These are phyloP conservation scores for Cydia splendana DNA, from an alignment of 1,140 invertebrate genomes.

Conservation along the genomic window DNA sequence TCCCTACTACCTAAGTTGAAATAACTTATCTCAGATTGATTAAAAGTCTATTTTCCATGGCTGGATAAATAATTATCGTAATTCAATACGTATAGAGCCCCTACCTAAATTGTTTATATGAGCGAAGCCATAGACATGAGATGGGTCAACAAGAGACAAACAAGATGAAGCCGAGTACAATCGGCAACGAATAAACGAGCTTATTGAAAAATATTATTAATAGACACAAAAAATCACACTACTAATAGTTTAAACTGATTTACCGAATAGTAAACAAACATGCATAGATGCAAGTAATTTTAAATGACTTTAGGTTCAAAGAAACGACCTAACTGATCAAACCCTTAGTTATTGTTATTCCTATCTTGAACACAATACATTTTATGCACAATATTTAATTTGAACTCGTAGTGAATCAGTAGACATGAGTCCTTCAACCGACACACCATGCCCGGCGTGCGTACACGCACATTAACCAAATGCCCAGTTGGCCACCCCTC, in stretches of 20 bases:
- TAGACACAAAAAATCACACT: not conserved
- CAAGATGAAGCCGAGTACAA: slow-evolving; percentile 6
- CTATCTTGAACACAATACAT: too few relatives aligned
- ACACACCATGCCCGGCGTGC: not conserved
- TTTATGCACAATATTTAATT: not conserved
- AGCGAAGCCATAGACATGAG: slow-evolving; percentile 10
- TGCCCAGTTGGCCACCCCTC: not conserved
- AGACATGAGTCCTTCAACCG: slow-evolving; percentile 6
- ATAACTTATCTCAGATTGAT: not conserved
- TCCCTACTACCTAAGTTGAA: not conserved
- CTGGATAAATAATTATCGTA: not conserved
- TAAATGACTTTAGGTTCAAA: too few relatives aligned
- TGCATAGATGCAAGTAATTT: too few relatives aligned
- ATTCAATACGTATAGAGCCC: too few relatives aligned
- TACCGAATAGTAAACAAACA: too few relatives aligned
- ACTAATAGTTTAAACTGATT: too few relatives aligned
- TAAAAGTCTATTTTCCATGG: not conserved
- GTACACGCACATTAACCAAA: not conserved
- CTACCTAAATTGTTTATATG: too few relatives aligned
- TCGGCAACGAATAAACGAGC: not conserved
- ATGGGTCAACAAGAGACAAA: slow-evolving; percentile 27
- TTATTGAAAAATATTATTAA: not conserved
- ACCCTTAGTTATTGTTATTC: too few relatives aligned
- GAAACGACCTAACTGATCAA: too few relatives aligned
- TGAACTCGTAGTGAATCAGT: not conserved